A percentile compares a stretch with the other conserved stretches of the same genome.
These are phyloP conservation scores for Calephelis virginiensis DNA, from an alignment of 1,140 invertebrate species.

Conservation along the genomic window DNA sequence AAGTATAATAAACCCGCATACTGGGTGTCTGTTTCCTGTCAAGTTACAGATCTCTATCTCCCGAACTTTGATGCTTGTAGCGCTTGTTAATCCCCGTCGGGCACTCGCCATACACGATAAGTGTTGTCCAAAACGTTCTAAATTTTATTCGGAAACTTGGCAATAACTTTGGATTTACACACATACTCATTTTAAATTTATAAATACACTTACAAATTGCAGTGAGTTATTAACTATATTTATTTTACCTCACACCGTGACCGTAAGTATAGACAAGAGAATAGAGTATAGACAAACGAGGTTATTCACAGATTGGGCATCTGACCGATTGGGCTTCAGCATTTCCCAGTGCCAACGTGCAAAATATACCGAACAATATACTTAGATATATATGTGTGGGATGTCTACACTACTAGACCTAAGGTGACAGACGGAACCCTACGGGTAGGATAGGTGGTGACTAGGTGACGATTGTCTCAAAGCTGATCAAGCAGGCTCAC, in stretches of 20 bases:
- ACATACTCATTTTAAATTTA: no score
- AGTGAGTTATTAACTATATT: neutral
- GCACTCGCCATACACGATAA: neutral
- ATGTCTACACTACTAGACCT: no score
- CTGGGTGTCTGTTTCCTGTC: neutral
- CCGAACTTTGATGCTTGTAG: constrained; percentile 7
- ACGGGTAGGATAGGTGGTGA: no score
- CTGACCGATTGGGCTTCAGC: no score
- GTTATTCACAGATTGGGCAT: no score
- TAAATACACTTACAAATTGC: neutral
- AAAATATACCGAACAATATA: neutral
- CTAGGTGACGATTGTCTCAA: no score
- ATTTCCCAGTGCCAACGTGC: no score
- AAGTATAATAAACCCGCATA: neutral
- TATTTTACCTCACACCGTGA: no score
- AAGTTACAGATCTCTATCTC: constrained; percentile 2
- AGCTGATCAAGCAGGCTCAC: no score
- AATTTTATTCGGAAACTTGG: neutral
- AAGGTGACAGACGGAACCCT: no score
- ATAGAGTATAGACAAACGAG: no score
- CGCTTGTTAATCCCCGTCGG: neutral
- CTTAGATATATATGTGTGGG: neutral
- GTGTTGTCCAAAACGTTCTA: neutral
- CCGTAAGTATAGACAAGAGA: no score
- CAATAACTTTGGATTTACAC: neutral